These are phyloP conservation scores for Anabacerthia variegaticeps DNA, from an alignment of 2,797 vertebrate species.

Conservation along the genomic window DNA sequence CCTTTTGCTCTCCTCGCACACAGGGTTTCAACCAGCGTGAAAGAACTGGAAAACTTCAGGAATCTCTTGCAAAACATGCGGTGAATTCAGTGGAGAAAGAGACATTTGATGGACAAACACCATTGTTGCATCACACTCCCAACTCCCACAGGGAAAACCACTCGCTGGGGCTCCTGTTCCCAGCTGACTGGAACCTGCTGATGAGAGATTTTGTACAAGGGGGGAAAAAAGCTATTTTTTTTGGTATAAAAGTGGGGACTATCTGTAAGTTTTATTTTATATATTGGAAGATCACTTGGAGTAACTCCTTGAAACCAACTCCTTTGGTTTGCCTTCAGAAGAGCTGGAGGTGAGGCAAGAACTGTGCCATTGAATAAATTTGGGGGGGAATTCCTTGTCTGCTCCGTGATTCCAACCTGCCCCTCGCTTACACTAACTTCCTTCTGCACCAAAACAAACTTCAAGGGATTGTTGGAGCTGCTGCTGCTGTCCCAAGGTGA, in stretches of 20 bases:
- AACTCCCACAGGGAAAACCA: neutral
- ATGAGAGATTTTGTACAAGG: neutral
- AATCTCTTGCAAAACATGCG: slow-evolving; percentile 77
- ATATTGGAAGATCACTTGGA: neutral
- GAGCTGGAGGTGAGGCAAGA: neutral
- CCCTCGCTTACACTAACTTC: neutral
- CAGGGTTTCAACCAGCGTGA: slow-evolving; percentile 91
- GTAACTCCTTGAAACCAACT: neutral
- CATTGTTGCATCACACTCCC: neutral
- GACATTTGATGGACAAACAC: neutral
- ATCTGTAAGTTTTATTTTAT: neutral
- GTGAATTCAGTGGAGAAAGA: slow-evolving; percentile 21
- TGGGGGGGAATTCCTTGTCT: neutral
- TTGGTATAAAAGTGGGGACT: neutral
- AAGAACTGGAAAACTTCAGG: slow-evolving; percentile 88
- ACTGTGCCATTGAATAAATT: neutral
- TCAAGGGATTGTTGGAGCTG: neutral
- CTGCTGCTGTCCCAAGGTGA: neutral
- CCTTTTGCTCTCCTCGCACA: neutral
- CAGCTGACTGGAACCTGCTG: neutral
- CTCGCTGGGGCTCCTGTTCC: neutral
- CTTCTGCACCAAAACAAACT: neutral
- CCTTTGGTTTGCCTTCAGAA: neutral
- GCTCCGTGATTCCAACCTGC: neutral
- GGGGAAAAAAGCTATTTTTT: neutral